A percentile compares a stretch with the other conserved stretches of the same genome.
phyloP scores from a whole-genome alignment of 2,888 invertebrate genomes.

The Plagiodera versicolora region DNA sequence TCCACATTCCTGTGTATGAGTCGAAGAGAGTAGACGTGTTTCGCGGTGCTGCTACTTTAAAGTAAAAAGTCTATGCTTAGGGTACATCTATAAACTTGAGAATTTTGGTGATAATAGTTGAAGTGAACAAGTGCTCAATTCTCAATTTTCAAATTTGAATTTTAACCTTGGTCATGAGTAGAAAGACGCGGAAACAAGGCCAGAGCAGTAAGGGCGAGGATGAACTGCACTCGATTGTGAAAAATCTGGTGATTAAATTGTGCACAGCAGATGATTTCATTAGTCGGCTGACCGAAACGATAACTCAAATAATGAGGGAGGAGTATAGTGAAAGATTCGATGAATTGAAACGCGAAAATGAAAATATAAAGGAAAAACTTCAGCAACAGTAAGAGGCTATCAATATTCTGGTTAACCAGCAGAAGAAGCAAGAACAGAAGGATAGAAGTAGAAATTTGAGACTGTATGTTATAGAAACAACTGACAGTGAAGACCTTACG shows the following conservation, averaged over 20 bases:
- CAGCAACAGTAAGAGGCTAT: slow-evolving; percentile 7
- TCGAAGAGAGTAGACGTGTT: no score
- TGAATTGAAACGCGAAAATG: background rate
- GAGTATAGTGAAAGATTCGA: background rate
- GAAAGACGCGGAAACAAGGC: no score
- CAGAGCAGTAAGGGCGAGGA: slow-evolving; percentile 12
- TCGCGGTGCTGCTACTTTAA: no score
- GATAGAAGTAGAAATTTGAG: slow-evolving; percentile 6
- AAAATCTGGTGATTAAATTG: slow-evolving; percentile 8
- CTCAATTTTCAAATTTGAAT: no score
- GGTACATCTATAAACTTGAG: no score
- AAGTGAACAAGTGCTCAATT: no score
- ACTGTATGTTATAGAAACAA: slow-evolving; percentile 4
- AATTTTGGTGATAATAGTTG: no score
- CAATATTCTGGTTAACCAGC: slow-evolving; percentile 1
- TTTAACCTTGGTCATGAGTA: no score
- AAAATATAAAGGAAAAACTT: slow-evolving; percentile 1
- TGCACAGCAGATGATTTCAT: slow-evolving; percentile 8
- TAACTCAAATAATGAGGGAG: slow-evolving; percentile 1
- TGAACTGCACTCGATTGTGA: slow-evolving; percentile 11
- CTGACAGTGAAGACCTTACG: background rate
- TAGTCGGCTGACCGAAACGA: background rate
- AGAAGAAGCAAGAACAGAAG: slow-evolving; percentile 1
- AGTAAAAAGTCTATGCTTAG: no score
- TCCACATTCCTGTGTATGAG: no score